A percentile compares a stretch with the other conserved stretches of the same genome.
phyloP scores from a whole-genome alignment of 2,113 vertebrate species.

The Microcebus murinus region DNA sequence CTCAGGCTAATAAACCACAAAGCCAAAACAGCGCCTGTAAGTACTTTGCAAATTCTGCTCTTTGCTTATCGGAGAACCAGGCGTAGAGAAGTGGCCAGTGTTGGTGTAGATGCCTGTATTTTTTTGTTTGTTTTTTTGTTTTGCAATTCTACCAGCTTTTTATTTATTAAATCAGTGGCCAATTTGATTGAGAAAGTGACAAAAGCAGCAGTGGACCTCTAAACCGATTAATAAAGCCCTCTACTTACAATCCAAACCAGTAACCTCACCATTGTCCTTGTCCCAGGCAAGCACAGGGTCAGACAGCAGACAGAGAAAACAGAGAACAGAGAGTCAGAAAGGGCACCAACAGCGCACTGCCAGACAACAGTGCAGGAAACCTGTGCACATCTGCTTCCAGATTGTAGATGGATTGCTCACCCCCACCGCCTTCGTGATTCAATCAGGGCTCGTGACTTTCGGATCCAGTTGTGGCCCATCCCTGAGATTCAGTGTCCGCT shows the following conservation, averaged over 20 bases:
- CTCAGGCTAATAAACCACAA: too few relatives aligned
- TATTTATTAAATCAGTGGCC: conserved; percentile 69
- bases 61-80: too few relatives aligned
- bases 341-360: conserved; percentile 58
- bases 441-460: conserved; percentile 73
- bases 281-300: conserved; percentile 85
- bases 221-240: conserved; percentile 50
- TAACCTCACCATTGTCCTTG: conserved; percentile 68
- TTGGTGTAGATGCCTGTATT: too few relatives aligned
- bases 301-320: conserved; percentile 80
- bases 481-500: conserved; percentile 84
- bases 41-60: too few relatives aligned
- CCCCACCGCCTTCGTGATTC: conserved; percentile 54
- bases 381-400: conserved; percentile 40
- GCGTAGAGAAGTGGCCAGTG: too few relatives aligned
- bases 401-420: conserved; percentile 48
- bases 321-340: conserved; percentile 17
- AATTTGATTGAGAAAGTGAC: conserved; percentile 65
- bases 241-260: conserved; percentile 76
- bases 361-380: conserved; percentile 64
- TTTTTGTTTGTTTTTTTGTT: too few relatives aligned
- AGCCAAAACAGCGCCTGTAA: too few relatives aligned
- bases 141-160: conserved; percentile 13
- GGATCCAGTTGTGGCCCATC: conserved; percentile 77
- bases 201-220: conserved; percentile 81